Conservation (phyloP, 2,797 vertebrate species). For the Oreochromis mossambicus region DNA sequence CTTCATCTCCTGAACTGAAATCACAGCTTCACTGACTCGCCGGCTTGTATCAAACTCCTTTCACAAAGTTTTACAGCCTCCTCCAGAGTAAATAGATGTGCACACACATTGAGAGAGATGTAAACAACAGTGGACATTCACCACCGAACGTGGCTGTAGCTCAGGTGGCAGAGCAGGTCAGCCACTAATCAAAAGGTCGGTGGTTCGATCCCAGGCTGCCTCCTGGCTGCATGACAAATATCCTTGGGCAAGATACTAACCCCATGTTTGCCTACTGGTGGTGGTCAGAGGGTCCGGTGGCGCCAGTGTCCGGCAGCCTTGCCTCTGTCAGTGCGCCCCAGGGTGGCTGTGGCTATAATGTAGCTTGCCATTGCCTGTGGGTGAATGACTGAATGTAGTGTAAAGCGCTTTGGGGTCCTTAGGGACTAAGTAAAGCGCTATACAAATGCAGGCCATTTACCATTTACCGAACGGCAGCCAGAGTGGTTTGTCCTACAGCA, state of each 20-base stretch:
- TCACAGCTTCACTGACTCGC: neutral
- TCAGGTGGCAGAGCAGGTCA: neutral
- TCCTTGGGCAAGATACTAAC: neutral
- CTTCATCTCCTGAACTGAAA: neutral
- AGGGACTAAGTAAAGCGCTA: neutral
- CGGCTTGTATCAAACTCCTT: neutral
- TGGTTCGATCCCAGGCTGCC: neutral
- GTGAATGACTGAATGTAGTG: neutral
- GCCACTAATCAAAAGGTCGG: accelerated
- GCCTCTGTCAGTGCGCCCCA: accelerated
- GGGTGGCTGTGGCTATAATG: neutral
- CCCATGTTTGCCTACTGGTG: neutral
- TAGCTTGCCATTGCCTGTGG: neutral
- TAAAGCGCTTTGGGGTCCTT: neutral
- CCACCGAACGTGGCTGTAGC: neutral
- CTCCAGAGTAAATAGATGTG: neutral
- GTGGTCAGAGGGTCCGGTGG: neutral
- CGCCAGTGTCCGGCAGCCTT: accelerated
- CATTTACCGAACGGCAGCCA: neutral
- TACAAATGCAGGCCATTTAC: neutral
- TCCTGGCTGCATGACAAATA: neutral
- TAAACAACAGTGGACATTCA: neutral
- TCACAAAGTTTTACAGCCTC: neutral
- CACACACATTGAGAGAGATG: neutral
- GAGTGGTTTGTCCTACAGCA: neutral